Percentiles rank a stretch among this genome's conserved stretches.
Evolutionary conservation across 2,888 invertebrate genomes (phyloP).

Genomic region (Blomia tropicalis): DNA sequence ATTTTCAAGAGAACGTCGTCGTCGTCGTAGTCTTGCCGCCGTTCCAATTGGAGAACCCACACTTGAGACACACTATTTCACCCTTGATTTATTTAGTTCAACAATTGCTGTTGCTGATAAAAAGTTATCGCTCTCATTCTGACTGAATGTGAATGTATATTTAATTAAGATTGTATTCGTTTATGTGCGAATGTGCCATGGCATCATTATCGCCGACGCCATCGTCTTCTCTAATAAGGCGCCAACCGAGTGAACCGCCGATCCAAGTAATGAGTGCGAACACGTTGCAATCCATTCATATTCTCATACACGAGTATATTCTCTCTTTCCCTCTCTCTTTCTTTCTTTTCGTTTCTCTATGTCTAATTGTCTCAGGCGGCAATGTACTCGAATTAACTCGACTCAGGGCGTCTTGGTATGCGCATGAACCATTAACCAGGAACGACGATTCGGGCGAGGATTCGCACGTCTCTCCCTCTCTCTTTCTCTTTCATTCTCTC

Average conservation of each 20-base stretch:
- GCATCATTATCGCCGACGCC: background rate
- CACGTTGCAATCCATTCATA: too few species aligned
- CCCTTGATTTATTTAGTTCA: slow-evolving; percentile 15
- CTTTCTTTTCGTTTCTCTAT: background rate
- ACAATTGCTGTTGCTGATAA: slow-evolving; percentile 13
- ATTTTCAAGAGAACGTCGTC: background rate
- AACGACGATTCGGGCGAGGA: background rate
- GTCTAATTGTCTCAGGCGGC: slow-evolving; percentile 2
- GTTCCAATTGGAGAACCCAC: background rate
- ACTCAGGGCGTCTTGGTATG: background rate
- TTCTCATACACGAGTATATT: too few species aligned
- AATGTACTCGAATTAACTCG: slow-evolving; percentile 5
- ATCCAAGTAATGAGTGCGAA: too few species aligned
- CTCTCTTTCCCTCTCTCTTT: background rate
- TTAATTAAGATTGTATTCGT: slow-evolving; percentile 14
- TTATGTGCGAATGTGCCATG: too few species aligned
- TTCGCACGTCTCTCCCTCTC: background rate
- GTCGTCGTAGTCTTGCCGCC: too few species aligned
- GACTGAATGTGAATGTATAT: too few species aligned
- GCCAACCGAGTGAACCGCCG: too few species aligned
- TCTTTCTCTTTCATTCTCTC: too few species aligned
- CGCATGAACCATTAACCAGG: background rate
- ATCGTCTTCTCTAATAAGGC: too few species aligned
- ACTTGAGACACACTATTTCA: background rate
- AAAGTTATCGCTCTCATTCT: too few species aligned